Percentiles rank a stretch among this genome's conserved stretches.
Conservation (phyloP, 2,113 vertebrate species). For the Pygathrix nemaeus region DNA sequence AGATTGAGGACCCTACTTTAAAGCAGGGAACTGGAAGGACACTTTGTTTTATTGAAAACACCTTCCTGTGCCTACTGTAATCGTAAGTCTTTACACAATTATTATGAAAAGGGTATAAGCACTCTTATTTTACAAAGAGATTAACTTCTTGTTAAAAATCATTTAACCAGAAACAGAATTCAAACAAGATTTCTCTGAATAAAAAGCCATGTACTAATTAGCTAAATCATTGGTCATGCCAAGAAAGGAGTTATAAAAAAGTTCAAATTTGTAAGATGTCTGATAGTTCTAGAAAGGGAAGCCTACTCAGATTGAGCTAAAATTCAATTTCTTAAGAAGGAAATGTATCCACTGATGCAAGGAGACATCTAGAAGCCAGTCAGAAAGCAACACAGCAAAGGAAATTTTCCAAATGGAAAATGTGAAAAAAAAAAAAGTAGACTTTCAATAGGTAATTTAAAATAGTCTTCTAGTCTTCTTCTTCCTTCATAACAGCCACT, state of each 20-base stretch:
- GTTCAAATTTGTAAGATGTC: neutral
- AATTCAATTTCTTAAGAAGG: neutral
- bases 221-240: neutral
- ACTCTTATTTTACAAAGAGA: neutral
- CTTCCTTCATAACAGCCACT: neutral
- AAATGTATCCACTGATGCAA: neutral
- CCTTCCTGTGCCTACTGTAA: neutral
- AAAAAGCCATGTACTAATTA: neutral
- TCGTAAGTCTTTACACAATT: neutral
- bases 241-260: neutral
- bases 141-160: neutral
- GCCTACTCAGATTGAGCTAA: neutral
- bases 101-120: neutral
- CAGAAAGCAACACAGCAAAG: neutral
- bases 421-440: neutral
- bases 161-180: neutral
- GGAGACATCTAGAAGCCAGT: neutral
- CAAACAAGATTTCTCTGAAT: neutral
- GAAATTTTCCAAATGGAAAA: neutral
- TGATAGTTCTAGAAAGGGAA: neutral
- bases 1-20: neutral
- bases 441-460: neutral
- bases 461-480: neutral
- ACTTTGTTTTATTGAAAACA: neutral
- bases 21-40: neutral